Evolutionary conservation across 2,113 vertebrate genomes (phyloP).

Genomic region (Asarcornis scutulata): DNA sequence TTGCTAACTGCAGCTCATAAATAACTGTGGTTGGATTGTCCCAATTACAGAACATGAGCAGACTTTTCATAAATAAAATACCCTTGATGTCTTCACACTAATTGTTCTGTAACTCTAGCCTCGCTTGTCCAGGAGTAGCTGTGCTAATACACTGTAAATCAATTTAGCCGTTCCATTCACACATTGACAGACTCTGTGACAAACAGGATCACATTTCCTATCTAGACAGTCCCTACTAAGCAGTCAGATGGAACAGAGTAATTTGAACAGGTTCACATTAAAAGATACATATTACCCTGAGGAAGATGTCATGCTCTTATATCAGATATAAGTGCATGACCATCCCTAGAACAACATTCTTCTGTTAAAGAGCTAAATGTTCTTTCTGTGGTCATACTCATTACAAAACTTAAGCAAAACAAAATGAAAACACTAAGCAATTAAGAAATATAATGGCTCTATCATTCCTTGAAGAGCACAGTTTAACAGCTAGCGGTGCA

Average conservation of each 20-base stretch:
- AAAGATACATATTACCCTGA: not conserved
- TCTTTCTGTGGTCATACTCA: not conserved
- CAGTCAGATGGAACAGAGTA: not conserved
- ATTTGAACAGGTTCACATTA: constrained; percentile 5
- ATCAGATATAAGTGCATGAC: too few species aligned
- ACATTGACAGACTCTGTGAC: constrained; percentile 12
- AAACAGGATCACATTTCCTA: constrained; percentile 54
- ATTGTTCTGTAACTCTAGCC: constrained; percentile 61
- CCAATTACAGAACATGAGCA: constrained; percentile 16
- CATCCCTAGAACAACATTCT: not conserved
- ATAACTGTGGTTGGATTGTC: not conserved
- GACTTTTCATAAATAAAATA: constrained; percentile 63
- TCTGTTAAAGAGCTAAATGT: not conserved
- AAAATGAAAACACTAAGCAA: not conserved
- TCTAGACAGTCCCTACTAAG: constrained; percentile 7
- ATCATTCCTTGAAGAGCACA: not conserved
- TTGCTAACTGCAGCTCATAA: constrained; percentile 27
- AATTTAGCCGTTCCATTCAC: constrained; percentile 53
- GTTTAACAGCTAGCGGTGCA: not conserved
- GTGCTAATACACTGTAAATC: constrained; percentile 64
- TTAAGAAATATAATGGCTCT: not conserved
- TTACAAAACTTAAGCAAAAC: not conserved
- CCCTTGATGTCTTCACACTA: constrained; percentile 49
- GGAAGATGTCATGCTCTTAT: not conserved
- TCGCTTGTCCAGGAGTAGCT: constrained; percentile 8